Evolutionary conservation across 2,113 vertebrate genomes (phyloP).

Genomic region (Lepus europaeus): DNA sequence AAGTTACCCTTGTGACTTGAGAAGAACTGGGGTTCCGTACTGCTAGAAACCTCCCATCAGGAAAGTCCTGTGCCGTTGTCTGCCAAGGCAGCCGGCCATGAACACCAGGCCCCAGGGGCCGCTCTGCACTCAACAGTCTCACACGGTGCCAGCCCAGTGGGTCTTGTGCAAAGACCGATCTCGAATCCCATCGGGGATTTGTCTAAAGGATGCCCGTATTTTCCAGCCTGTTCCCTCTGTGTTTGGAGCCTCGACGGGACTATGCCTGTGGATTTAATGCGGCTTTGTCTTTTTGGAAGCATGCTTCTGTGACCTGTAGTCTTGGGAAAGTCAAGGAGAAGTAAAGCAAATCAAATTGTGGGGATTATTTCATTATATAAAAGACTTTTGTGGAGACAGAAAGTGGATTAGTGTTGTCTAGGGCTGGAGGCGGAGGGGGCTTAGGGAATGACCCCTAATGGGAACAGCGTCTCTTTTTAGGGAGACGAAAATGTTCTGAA

Average conservation of each 20-base stretch:
- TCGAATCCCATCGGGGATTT: neutral
- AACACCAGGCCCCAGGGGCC: too few species aligned
- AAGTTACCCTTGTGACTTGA: neutral
- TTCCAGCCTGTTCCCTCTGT: neutral
- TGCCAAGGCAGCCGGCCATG: neutral
- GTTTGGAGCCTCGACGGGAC: neutral
- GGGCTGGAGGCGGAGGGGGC: neutral
- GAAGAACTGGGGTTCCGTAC: neutral
- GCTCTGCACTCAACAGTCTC: neutral
- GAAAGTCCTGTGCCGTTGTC: neutral
- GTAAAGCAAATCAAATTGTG: conserved; percentile 65
- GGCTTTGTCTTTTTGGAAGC: neutral
- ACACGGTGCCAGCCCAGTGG: neutral
- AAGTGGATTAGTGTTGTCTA: conserved; percentile 71
- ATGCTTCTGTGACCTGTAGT: conserved; percentile 1
- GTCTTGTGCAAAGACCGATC: neutral
- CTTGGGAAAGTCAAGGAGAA: conserved; percentile 46
- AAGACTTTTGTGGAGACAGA: conserved; percentile 59
- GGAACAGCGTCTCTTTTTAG: neutral
- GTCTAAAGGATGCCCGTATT: neutral
- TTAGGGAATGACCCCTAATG: neutral
- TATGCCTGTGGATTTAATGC: neutral
- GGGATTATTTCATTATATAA: conserved; percentile 64
- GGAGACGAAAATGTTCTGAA: conserved; percentile 26
- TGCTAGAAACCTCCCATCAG: neutral